Base-by-base conservation (phyloP, 1,140 invertebrate species). In the Euura lappo region DNA sequence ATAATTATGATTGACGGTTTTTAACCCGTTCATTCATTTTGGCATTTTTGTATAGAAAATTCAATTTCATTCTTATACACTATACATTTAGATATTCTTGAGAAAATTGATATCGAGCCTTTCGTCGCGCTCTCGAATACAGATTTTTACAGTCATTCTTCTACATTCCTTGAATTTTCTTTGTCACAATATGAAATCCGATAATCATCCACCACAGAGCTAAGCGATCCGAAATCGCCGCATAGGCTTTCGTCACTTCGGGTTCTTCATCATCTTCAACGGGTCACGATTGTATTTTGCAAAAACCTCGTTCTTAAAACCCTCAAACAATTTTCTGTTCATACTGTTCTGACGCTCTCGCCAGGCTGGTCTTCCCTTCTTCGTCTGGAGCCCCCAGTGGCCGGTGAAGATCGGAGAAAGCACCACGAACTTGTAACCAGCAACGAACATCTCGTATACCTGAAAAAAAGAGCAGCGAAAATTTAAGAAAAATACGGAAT, bases 361-460 rank as follows among this genome's bases (percentile, higher is more conserved):
- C 95, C 95, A 97, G 0, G 92, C 89, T 0, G 95, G 94, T 44
- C 94, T 88, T 13, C 90, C 90, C 75, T 93, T 91, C 74, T 94
- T 91, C 7, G 91, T 90, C 82, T 95, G 96, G 8, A 97, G 88
- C 1, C 96, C 96, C 93, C 95, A 96, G 83, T 98, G 97, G 4
- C 95, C 93, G 0, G 96, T 94, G 84, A 98, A 98, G 64, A 96
- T 93, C 1, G 96, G 96, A 2, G 96, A 94, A 3, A 98, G 90
- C 0, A 98, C 96, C 78, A 93, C 91, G 86, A 98, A 97, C 80
- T 94, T 91, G 85, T 95, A 98, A 2, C 96, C 96, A 60, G 95
- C 93, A 42, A 97, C 90, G 82, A 93, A 95, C 94, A 97, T 96
- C 88, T 98, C 96, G 87, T 97, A 98, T 1, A 97, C 95, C 96